phyloP scores from a whole-genome alignment of 2,888 invertebrate genomes.

The Acleris literana region DNA sequence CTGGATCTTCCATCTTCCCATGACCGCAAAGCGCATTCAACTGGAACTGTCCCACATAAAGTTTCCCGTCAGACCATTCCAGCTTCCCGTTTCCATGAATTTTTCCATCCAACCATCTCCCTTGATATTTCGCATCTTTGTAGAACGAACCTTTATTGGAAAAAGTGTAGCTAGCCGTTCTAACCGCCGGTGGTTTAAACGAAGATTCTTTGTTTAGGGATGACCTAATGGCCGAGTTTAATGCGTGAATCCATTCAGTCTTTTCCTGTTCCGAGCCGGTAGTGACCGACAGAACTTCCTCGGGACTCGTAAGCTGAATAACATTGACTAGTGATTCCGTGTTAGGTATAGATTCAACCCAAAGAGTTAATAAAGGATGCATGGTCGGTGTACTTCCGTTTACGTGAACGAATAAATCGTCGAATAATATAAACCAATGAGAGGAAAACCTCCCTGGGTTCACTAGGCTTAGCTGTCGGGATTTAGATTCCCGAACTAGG shows the following conservation, averaged over 20 bases:
- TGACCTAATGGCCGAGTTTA: conserved; percentile 89
- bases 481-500: conserved; percentile 90
- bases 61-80: conserved; percentile 91
- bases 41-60: conserved; percentile 91
- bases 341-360: conserved; percentile 90
- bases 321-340: conserved; percentile 85
- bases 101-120: conserved; percentile 92
- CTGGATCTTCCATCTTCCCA: conserved; percentile 87
- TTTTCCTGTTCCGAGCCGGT: conserved; percentile 88
- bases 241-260: conserved; percentile 90
- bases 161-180: conserved; percentile 89
- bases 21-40: conserved; percentile 89
- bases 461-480: conserved; percentile 86
- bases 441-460: conserved; percentile 89
- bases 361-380: conserved; percentile 89
- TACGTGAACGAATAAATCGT: conserved; percentile 91
- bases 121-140: conserved; percentile 91
- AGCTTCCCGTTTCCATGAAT: conserved; percentile 93
- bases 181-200: conserved; percentile 87
- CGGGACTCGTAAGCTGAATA: conserved; percentile 89
- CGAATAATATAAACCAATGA: conserved; percentile 92
- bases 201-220: conserved; percentile 85
- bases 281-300: conserved; percentile 88
- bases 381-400: conserved; percentile 86
- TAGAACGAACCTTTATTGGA: conserved; percentile 86